Conservation (phyloP, 1,140 invertebrate species). For the Cotesia chilonis region DNA sequence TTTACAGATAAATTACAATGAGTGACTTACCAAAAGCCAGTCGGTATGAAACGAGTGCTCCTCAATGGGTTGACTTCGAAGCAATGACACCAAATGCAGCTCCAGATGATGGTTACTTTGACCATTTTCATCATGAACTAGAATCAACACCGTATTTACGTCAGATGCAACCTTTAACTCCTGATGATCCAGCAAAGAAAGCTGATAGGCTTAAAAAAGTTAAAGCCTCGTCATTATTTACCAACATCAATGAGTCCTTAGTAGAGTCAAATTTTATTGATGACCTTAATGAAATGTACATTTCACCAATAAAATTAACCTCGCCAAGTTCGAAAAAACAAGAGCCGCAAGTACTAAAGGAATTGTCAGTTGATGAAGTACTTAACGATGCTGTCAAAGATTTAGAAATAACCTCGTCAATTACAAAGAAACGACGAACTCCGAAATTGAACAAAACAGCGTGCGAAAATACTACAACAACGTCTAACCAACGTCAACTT, state of each 20-base stretch:
- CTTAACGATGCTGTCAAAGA: background rate
- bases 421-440: background rate
- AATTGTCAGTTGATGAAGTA: background rate
- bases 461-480: background rate
- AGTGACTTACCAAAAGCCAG: background rate
- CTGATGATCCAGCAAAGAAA: background rate
- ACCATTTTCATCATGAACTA: slow-evolving; percentile 4
- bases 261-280: background rate
- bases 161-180: background rate
- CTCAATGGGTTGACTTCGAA: slow-evolving; percentile 4
- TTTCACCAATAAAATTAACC: slow-evolving; percentile 10
- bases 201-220: background rate
- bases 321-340: slow-evolving; percentile 5
- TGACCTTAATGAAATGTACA: slow-evolving; percentile 4
- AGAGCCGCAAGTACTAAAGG: background rate
- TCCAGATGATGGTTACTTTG: slow-evolving; percentile 4
- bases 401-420: background rate
- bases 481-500: background rate
- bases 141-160: background rate
- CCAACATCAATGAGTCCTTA: background rate
- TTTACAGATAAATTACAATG: background rate
- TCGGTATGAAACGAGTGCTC: background rate
- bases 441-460: background rate
- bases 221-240: background rate
- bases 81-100: background rate